A percentile compares a stretch with the other conserved stretches of the same genome.
These are phyloP conservation scores for Drosophila monieri DNA, from an alignment of 2,888 invertebrate genomes.

Conservation along the genomic window DNA sequence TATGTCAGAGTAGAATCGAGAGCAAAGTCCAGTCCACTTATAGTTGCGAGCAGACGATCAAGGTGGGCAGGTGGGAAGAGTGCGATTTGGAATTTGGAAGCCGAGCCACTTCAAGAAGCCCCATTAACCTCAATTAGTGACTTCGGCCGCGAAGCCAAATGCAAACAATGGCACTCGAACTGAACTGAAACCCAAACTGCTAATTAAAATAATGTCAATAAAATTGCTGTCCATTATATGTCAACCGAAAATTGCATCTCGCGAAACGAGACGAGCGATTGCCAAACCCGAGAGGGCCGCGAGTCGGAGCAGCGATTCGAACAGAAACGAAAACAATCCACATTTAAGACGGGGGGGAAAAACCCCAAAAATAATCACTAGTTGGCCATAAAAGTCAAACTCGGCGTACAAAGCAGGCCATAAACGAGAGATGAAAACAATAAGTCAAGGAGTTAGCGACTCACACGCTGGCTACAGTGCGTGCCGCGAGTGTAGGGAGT, in stretches of 20 bases:
- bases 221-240: slow-evolving; percentile 79
- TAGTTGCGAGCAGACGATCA: slow-evolving; percentile 24
- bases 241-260: slow-evolving; percentile 71
- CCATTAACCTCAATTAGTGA: slow-evolving; percentile 81
- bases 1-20: no score
- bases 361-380: slow-evolving; percentile 62
- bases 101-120: slow-evolving; percentile 73
- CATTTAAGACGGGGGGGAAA: slow-evolving; percentile 27
- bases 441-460: slow-evolving; percentile 66
- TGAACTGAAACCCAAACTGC: slow-evolving; percentile 62
- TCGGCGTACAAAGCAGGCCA: slow-evolving; percentile 74
- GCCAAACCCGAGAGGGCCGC: slow-evolving; percentile 75
- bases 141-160: slow-evolving; percentile 61
- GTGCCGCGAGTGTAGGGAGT: slow-evolving; percentile 3
- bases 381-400: slow-evolving; percentile 69
- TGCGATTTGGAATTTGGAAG: slow-evolving; percentile 27
- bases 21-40: slow-evolving; percentile 4
- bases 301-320: slow-evolving; percentile 51
- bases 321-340: slow-evolving; percentile 7
- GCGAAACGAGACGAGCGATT: slow-evolving; percentile 55
- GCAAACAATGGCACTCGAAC: slow-evolving; percentile 28
- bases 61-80: slow-evolving; percentile 24
- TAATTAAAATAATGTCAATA: slow-evolving; percentile 81
- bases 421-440: slow-evolving; percentile 70
- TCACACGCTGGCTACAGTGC: slow-evolving; percentile 48